Conservation (phyloP, 2,888 invertebrate genomes). For the Protophormia terraenovae region DNA sequence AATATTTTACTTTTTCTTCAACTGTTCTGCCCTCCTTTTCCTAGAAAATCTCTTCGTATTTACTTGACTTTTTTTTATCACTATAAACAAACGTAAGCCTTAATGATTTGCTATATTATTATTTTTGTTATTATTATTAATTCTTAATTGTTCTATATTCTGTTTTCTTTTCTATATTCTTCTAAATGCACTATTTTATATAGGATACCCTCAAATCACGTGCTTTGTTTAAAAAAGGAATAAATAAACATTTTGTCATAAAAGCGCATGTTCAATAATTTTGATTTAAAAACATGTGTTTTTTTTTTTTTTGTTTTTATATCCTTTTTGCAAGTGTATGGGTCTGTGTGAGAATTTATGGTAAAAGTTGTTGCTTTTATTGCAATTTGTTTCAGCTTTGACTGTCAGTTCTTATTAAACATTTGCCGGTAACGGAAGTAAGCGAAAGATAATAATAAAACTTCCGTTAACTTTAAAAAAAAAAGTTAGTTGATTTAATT, state of each 20-base stretch:
- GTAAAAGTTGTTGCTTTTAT: neutral
- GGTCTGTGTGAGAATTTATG: no score
- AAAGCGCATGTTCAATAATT: constrained; percentile 51
- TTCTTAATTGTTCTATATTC: neutral
- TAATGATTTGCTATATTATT: neutral
- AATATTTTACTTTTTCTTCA: no score
- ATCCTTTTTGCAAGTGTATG: no score
- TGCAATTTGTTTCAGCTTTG: constrained; percentile 5
- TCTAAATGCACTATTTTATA: neutral
- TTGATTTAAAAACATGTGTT: neutral
- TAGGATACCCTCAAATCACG: constrained; percentile 6
- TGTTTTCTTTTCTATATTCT: neutral
- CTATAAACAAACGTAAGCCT: no score
- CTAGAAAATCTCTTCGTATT: no score
- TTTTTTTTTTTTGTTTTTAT: neutral
- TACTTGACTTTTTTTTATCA: no score
- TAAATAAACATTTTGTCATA: neutral
- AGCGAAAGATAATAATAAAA: constrained; percentile 8
- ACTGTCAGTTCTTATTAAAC: constrained; percentile 55
- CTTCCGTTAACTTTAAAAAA: constrained; percentile 38
- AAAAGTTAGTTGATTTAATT: neutral
- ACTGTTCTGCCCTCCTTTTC: no score
- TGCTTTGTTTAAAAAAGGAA: neutral
- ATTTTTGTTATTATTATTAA: neutral
- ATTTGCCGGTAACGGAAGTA: constrained; percentile 62